Base-by-base conservation (phyloP, 2,888 invertebrate species). In the Rhagonycha lutea region DNA sequence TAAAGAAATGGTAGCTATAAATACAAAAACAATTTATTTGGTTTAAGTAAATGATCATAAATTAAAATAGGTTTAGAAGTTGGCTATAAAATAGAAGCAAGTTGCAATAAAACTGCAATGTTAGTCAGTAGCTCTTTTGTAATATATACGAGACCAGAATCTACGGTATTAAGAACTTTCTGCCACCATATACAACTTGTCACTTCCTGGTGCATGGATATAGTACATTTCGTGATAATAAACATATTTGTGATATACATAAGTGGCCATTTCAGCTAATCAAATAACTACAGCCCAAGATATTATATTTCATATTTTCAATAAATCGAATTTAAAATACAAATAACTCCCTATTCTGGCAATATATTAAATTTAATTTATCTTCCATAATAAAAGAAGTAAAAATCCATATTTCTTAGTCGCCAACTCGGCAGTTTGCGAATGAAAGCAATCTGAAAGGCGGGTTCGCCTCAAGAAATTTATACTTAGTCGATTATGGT, bases 161-260 rank as follows among this genome's bases (percentile, higher is more conserved):
- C 76, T 74, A 69, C 71, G 60, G 78, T 72, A 78, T 78, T 78
- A 78, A 78, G 70, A 73, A 78, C 78, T 78, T 78, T 78, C 78
- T 73, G 76, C 69, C 76, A 73, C 71, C 70, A 76, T 71, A 78
- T 75, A 75, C 72, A 72, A 74, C 74, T 72, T 61, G 61, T 61
- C 68, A 72, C 32, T 68, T 72, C 68, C 72, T 72, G 72, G 61
- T 72, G 72, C 68, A 72, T 72, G 61, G 72, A 68, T 72, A 72
- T 68, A 18, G 18, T 18, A 72, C 72, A 72, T 72, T 29, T 61
- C n/a, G 32, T 69, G 68, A 70, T 60, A 47, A 47, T 2, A 47
- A 47, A n/a, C 47, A 47, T 47, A 47, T 47, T 47, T 47, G n/a
- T 47, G 47, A n/a, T 47, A 47, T n/a, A 7, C 47, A 47, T 47